phyloP scores from a whole-genome alignment of 2,113 vertebrate genomes.

The Sylvia atricapilla region DNA sequence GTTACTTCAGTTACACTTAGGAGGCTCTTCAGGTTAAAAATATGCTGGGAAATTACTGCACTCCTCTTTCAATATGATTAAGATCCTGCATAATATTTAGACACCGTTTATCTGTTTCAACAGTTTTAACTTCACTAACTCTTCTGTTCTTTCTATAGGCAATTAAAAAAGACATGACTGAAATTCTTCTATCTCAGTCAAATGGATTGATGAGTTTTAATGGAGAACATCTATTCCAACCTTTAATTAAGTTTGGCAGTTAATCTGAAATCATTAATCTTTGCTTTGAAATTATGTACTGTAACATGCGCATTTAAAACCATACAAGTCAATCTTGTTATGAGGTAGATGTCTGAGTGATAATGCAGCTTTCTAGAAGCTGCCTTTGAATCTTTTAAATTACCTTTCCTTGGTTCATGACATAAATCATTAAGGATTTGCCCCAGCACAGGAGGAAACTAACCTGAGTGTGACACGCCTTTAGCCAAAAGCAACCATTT shows the following conservation, averaged over 20 bases:
- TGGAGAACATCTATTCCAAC: constrained; percentile 53
- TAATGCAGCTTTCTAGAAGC: neutral
- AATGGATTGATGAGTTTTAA: constrained; percentile 55
- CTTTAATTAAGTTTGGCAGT: constrained; percentile 64
- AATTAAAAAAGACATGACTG: constrained; percentile 59
- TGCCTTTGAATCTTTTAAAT: neutral
- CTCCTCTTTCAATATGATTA: constrained; percentile 29
- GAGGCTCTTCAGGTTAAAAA: constrained; percentile 12
- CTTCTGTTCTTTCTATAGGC: constrained; percentile 26
- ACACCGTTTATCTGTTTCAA: neutral
- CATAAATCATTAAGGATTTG: neutral
- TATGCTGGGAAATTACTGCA: neutral
- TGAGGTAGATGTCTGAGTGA: neutral
- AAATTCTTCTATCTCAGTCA: constrained; percentile 49
- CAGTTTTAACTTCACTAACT: constrained; percentile 30
- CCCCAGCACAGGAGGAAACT: neutral
- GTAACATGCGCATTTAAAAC: constrained; percentile 9
- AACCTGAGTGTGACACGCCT: neutral
- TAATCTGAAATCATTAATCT: constrained; percentile 46
- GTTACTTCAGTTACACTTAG: neutral
- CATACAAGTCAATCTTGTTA: neutral
- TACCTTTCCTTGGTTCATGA: neutral
- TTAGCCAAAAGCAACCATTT: neutral
- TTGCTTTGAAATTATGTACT: constrained; percentile 21
- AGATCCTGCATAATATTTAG: constrained; percentile 55